phyloP scores from a whole-genome alignment of 2,113 vertebrate species.

The Ictalurus punctatus region DNA sequence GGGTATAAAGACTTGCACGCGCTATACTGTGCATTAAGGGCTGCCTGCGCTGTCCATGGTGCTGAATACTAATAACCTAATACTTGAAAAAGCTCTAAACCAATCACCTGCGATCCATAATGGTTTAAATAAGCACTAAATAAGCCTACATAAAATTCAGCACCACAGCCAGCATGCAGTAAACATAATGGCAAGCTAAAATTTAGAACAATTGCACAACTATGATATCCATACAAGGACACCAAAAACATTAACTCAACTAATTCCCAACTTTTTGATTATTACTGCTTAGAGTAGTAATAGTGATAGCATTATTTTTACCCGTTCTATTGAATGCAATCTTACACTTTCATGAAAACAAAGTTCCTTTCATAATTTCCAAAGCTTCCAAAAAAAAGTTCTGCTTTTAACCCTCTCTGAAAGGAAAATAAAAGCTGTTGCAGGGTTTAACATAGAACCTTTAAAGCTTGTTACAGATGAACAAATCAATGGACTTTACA shows the following conservation, averaged over 20 bases:
- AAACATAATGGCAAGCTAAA: neutral
- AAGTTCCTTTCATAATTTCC: neutral
- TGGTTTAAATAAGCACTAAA: slow-evolving; percentile 41
- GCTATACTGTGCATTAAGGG: neutral
- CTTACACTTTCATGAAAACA: neutral
- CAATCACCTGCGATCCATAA: slow-evolving; percentile 19
- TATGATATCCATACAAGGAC: neutral
- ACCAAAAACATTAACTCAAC: neutral
- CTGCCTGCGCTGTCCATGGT: slow-evolving; percentile 61
- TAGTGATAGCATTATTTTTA: neutral
- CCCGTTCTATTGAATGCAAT: neutral
- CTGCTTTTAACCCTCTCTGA: neutral
- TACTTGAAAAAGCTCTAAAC: neutral
- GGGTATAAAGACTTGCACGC: neutral
- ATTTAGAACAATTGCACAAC: neutral
- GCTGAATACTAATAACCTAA: slow-evolving; percentile 42
- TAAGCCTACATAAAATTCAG: neutral
- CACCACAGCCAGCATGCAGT: neutral
- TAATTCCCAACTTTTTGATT: neutral
- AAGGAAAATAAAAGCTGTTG: neutral
- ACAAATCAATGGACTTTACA: neutral
- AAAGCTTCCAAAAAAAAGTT: neutral
- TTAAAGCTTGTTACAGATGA: neutral
- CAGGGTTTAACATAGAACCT: neutral
- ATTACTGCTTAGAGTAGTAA: neutral